Conservation (phyloP, 2,113 vertebrate species). For the Coreoperca whiteheadi region DNA sequence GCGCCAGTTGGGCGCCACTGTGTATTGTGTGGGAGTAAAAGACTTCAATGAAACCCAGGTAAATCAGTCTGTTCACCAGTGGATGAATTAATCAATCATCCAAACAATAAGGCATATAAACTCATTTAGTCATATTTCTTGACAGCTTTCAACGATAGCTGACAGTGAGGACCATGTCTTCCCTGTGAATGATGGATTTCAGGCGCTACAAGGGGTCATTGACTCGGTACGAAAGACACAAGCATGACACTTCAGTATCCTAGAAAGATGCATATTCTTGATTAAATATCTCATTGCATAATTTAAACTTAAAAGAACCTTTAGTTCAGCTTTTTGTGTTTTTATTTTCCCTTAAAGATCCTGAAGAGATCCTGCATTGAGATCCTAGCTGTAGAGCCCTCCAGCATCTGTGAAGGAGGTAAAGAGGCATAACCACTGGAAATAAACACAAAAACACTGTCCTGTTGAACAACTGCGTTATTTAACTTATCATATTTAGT, state of each 20-base stretch:
- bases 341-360: conserved; percentile 84
- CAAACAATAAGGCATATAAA: neutral
- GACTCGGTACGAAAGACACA: conserved; percentile 88
- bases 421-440: neutral
- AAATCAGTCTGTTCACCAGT: conserved; percentile 10
- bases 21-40: conserved; percentile 98
- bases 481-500: neutral
- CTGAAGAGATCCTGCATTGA: conserved; percentile 98
- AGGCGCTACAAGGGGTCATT: conserved; percentile 97
- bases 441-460: neutral
- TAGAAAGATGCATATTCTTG: neutral
- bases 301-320: neutral
- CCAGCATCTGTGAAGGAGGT: conserved; percentile 98
- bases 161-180: conserved; percentile 97
- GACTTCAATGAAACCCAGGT: conserved; percentile 99
- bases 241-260: neutral
- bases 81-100: neutral
- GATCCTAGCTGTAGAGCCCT: conserved; percentile 96
- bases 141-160: conserved; percentile 95
- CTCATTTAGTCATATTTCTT: conserved; percentile 2
- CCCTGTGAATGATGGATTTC: conserved; percentile 95
- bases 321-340: neutral
- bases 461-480: neutral
- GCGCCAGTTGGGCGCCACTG: conserved; percentile 92
- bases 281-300: neutral